phyloP scores from a whole-genome alignment of 2,797 vertebrate genomes.

The Carcharodon carcharias region DNA sequence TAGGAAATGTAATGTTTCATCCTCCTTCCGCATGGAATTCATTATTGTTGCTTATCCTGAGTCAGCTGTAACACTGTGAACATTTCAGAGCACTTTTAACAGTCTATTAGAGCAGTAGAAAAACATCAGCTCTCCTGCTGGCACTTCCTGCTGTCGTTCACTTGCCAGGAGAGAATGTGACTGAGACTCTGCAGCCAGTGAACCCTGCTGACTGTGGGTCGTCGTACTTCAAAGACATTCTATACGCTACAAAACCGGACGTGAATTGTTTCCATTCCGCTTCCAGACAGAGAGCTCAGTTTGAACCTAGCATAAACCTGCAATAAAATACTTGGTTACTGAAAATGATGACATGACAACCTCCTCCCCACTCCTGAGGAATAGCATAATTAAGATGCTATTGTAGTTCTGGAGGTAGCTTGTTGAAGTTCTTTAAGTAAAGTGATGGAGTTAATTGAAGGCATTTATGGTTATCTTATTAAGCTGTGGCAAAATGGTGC shows the following conservation, averaged over 20 bases:
- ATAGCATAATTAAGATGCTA: not conserved
- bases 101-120: not conserved
- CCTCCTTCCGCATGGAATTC: not conserved
- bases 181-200: not conserved
- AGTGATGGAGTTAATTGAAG: not conserved
- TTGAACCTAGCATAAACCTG: not conserved
- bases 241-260: not conserved
- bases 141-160: constrained; percentile 13
- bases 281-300: not conserved
- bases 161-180: constrained; percentile 13
- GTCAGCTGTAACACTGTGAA: not conserved
- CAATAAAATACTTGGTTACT: not conserved
- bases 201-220: not conserved
- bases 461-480: not conserved
- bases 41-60: constrained; percentile 25
- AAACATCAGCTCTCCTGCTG: not conserved
- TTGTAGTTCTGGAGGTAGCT: not conserved
- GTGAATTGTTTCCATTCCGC: not conserved
- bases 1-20: constrained; percentile 34
- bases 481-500: not conserved
- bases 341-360: not conserved
- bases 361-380: not conserved
- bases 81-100: not conserved
- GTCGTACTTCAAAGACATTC: not conserved
- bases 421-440: not conserved